Base-by-base conservation (phyloP, 2,113 vertebrate species). In the Nesogale talazaci region DNA sequence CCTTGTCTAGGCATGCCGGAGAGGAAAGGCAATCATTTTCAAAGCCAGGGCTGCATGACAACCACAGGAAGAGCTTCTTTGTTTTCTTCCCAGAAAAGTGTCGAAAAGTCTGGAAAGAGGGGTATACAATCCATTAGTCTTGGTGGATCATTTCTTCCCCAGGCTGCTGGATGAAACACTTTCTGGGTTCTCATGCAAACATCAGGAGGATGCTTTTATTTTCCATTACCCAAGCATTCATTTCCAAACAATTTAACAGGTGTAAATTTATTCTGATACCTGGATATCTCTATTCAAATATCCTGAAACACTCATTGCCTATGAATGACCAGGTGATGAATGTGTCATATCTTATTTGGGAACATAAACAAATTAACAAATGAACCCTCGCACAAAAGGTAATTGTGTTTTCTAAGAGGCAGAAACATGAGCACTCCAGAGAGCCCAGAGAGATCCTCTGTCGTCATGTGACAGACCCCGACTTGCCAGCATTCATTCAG, bases 251-350 rank as follows among this genome's bases (percentile, higher is more conserved):
- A 81, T 90, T 96, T 90, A 94, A 90, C 86, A 85, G 92, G 81
- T 65, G 65, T 92, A 94, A 93, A 94, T 95, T 83, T 76, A 93
- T 83, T 88, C 27, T 16, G 74, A 94, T 69, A 89, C 67, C 57
- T 46, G 70, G 89, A 76, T 80, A 90, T 83, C 56, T 94, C 90
- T 81, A 78, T 94, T 96, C 95, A 97, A 97, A 93, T 95, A 92
- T 38, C 72, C 80, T 86, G 90, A 85, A 92, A 88, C 93, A 96
- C 63, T 93, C 77, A 79, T 82, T 65, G 94, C 67, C 77, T 82
- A 83, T 78, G 65, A 76, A 79, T 80, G 20, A 2, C 3, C 80
- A 94, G 77, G 77, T 83, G 93, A 90, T 70, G 89, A 94, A 93
- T 93, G 31, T 95, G 67, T 75, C 89, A 83, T 75, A 83, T 81